phyloP scores from a whole-genome alignment of 2,113 vertebrate species.

The Notiomystis cincta region DNA sequence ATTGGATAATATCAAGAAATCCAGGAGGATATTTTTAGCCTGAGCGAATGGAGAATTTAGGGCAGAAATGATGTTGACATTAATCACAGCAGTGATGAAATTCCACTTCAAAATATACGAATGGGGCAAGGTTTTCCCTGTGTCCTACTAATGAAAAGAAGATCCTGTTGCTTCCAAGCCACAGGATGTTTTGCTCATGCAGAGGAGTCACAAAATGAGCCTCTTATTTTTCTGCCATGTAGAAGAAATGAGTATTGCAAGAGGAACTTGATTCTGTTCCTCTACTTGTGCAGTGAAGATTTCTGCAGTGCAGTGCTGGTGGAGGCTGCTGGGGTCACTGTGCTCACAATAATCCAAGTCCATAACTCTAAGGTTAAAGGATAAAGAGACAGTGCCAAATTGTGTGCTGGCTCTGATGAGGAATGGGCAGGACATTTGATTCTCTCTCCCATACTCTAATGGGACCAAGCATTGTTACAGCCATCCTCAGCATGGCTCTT shows the following conservation, averaged over 20 bases:
- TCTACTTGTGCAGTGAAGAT: neutral
- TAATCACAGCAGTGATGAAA: slow-evolving; percentile 5
- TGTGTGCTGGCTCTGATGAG: neutral
- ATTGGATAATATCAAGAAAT: neutral
- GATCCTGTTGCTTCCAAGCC: slow-evolving; percentile 2
- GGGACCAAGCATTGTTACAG: neutral
- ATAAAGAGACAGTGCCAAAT: neutral
- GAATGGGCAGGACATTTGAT: neutral
- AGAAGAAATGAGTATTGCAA: neutral
- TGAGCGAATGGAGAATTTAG: slow-evolving; percentile 18
- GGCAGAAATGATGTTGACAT: slow-evolving; percentile 16
- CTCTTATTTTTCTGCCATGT: neutral
- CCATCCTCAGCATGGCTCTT: neutral
- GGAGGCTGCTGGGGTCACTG: neutral
- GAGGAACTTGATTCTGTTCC: neutral
- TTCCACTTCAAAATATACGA: neutral
- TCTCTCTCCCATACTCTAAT: neutral
- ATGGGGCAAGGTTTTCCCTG: neutral
- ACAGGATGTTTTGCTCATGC: neutral
- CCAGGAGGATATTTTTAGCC: slow-evolving; percentile 10
- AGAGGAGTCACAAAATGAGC: neutral
- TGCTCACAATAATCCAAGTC: neutral
- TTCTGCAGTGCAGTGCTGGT: neutral
- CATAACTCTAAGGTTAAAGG: neutral
- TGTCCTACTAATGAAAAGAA: slow-evolving; percentile 34